These are phyloP conservation scores for Todiramphus chloris DNA, from an alignment of 2,113 vertebrate genomes.

Conservation along the genomic window DNA sequence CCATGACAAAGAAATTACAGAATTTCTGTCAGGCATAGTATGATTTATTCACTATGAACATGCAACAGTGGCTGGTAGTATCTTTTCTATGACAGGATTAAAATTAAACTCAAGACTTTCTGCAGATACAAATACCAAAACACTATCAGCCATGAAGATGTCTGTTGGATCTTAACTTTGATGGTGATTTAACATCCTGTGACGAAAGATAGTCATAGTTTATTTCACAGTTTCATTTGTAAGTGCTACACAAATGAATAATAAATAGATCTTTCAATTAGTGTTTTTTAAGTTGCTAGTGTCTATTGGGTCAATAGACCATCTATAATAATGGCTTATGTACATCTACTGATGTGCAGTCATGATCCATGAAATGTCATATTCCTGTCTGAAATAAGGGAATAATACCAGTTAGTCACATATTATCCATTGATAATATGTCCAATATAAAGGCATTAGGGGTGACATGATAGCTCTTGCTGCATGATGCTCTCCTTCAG, in stretches of 20 bases:
- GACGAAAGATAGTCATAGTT: neutral
- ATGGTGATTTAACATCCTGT: neutral
- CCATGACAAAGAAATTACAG: slow-evolving; percentile 23
- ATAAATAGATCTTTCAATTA: slow-evolving; percentile 15
- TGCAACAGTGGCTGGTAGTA: neutral
- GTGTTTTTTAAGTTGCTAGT: neutral
- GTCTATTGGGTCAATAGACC: neutral
- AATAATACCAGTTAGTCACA: neutral
- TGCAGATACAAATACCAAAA: neutral
- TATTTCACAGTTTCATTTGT: neutral
- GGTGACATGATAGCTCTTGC: neutral
- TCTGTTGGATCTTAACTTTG: neutral
- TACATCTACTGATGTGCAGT: neutral
- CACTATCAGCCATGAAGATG: neutral
- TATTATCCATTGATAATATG: neutral
- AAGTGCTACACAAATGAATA: neutral
- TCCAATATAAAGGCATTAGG: neutral
- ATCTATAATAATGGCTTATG: neutral
- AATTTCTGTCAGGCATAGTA: neutral
- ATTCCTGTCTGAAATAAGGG: neutral
- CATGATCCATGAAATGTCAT: neutral
- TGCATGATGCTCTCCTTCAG: neutral
- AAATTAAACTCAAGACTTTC: slow-evolving; percentile 15
- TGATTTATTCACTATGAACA: slow-evolving; percentile 34
- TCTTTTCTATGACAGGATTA: slow-evolving; percentile 18